Conservation (phyloP, 2,888 invertebrate species). For the Erebia aethiops region DNA sequence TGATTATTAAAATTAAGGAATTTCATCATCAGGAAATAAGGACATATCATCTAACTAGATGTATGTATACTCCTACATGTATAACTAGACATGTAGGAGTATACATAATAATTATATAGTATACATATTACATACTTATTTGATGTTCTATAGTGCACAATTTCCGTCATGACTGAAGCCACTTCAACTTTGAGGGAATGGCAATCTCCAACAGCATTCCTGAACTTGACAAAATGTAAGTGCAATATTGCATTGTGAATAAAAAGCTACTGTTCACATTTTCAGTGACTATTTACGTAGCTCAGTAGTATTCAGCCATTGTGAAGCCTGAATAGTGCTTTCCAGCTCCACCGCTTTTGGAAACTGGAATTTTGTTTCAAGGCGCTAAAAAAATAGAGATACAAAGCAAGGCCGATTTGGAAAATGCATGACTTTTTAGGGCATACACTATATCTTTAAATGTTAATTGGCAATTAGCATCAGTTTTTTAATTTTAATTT, state of each 20-base stretch:
- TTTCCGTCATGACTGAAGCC: background rate
- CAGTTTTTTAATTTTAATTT: no score
- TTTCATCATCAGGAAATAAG: no score
- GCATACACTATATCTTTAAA: background rate
- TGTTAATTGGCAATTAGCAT: no score
- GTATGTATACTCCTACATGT: no score
- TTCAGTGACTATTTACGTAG: constrained; percentile 19
- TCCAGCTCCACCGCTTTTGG: background rate
- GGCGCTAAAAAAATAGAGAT: background rate
- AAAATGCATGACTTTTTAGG: background rate
- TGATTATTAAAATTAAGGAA: no score
- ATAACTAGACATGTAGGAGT: no score
- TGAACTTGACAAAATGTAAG: background rate
- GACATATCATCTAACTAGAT: no score
- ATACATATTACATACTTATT: no score
- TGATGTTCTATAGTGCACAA: background rate
- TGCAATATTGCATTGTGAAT: constrained; percentile 19
- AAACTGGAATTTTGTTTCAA: background rate
- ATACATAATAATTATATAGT: constrained; percentile 4
- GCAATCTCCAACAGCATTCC: background rate
- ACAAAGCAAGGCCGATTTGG: background rate
- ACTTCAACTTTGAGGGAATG: background rate
- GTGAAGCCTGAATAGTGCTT: constrained; percentile 8
- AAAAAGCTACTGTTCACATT: constrained; percentile 15
- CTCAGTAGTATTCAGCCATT: constrained; percentile 7